Evolutionary conservation across 2,113 vertebrate genomes (phyloP).

Genomic region (Rhadina sibilatrix): DNA sequence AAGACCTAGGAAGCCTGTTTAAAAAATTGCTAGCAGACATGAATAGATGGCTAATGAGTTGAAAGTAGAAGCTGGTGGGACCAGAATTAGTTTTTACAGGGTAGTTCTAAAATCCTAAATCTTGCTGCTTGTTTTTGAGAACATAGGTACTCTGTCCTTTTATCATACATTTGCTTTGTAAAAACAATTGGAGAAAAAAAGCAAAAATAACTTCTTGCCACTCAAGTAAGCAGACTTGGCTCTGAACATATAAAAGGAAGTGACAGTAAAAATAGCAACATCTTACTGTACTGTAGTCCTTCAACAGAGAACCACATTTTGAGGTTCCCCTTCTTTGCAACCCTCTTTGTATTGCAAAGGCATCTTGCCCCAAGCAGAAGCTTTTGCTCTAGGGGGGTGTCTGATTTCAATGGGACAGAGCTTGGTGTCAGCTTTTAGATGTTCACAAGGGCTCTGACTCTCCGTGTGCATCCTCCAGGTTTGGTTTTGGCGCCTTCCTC

Average conservation of each 20-base stretch:
- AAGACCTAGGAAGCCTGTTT: neutral
- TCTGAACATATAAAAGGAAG: neutral
- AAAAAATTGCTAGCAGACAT: neutral
- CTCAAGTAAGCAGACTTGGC: neutral
- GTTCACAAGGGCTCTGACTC: neutral
- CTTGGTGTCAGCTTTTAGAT: neutral
- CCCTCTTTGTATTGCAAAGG: neutral
- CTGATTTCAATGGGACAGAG: neutral
- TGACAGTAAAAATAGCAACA: conserved; percentile 20
- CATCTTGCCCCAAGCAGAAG: neutral
- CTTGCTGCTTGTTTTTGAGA: neutral
- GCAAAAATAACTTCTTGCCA: neutral
- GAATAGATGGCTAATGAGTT: neutral
- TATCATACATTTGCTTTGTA: neutral
- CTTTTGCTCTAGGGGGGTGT: neutral
- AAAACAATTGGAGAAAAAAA: neutral
- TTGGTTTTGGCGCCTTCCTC: neutral
- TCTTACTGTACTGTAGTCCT: neutral
- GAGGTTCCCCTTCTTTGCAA: conserved; percentile 32
- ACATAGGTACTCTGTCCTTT: neutral
- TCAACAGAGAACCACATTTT: neutral
- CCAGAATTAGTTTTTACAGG: neutral
- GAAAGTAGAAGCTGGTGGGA: neutral
- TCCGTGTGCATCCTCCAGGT: neutral
- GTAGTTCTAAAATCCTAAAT: neutral